These are phyloP conservation scores for Australoheros scitulus DNA, from an alignment of 2,113 vertebrate species.

Conservation along the genomic window DNA sequence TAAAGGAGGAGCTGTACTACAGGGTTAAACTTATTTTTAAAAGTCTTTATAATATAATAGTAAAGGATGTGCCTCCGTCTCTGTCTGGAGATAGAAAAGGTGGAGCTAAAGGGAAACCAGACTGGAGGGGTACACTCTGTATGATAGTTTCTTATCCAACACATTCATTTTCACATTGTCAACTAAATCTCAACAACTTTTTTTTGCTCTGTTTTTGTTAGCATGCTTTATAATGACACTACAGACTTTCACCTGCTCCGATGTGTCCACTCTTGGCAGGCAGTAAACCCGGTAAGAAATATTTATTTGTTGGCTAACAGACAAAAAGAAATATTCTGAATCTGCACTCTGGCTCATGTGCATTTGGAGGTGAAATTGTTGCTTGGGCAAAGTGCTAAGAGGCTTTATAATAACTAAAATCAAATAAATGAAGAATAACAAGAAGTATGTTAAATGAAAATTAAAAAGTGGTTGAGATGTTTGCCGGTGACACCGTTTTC, in stretches of 20 bases:
- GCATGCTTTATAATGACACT: background rate
- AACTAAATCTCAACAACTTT: background rate
- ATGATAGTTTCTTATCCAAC: conserved; percentile 7
- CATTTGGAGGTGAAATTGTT: background rate
- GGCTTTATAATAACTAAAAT: background rate
- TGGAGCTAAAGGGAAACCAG: conserved; percentile 1
- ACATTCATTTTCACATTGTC: background rate
- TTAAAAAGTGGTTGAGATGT: background rate
- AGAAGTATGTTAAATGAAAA: background rate
- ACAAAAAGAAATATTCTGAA: background rate
- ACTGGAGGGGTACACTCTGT: background rate
- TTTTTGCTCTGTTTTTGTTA: background rate
- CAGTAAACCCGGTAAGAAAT: conserved; percentile 33
- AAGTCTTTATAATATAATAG: background rate
- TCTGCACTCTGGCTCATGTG: background rate
- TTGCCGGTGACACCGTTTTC: background rate
- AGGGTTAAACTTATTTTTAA: background rate
- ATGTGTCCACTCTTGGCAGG: background rate
- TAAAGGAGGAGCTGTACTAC: background rate
- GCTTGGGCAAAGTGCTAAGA: background rate
- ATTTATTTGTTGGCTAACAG: background rate
- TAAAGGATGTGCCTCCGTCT: background rate
- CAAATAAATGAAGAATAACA: background rate
- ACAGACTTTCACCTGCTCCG: background rate
- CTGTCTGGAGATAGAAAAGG: conserved; percentile 29